Evolutionary conservation across 2,888 invertebrate genomes (phyloP).

Genomic region (Aporophyla lueneburgensis): DNA sequence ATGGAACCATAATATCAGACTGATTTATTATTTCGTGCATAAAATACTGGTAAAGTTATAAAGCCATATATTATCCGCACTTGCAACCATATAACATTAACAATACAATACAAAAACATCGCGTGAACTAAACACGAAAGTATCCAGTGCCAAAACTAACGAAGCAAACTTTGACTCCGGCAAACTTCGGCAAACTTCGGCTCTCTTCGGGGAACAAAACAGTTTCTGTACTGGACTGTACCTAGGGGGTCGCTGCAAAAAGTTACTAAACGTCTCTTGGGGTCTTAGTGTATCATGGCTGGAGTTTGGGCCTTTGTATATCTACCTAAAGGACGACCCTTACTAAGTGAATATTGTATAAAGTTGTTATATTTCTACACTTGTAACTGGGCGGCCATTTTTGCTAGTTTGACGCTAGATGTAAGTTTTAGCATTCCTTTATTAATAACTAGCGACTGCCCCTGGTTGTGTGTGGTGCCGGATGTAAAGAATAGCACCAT

Average conservation of each 20-base stretch:
- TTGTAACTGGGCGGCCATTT: conserved; percentile 11
- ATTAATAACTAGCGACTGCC: background rate
- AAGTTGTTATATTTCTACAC: conserved; percentile 40
- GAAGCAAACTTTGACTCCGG: conserved; percentile 59
- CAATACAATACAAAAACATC: conserved; percentile 49
- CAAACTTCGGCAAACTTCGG: conserved; percentile 59
- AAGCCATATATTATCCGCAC: background rate
- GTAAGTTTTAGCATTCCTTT: background rate
- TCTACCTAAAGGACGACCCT: conserved; percentile 24
- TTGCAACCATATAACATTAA: conserved; percentile 21
- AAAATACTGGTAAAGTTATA: background rate
- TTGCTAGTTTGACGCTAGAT: background rate
- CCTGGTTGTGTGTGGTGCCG: background rate
- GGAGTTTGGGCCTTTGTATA: conserved; percentile 45
- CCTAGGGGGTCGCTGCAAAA: conserved; percentile 57
- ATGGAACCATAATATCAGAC: background rate
- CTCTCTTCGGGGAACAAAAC: conserved; percentile 57
- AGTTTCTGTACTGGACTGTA: conserved; percentile 61
- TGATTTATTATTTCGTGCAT: background rate
- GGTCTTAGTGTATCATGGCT: conserved; percentile 61
- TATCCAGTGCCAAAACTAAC: conserved; percentile 64
- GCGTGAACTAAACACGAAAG: conserved; percentile 45
- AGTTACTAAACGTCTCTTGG: conserved; percentile 66
- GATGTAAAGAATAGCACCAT: too few species aligned
- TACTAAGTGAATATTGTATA: conserved; percentile 60